Conservation (phyloP, 2,797 vertebrate genomes). For the Decapterus maruadsi region DNA sequence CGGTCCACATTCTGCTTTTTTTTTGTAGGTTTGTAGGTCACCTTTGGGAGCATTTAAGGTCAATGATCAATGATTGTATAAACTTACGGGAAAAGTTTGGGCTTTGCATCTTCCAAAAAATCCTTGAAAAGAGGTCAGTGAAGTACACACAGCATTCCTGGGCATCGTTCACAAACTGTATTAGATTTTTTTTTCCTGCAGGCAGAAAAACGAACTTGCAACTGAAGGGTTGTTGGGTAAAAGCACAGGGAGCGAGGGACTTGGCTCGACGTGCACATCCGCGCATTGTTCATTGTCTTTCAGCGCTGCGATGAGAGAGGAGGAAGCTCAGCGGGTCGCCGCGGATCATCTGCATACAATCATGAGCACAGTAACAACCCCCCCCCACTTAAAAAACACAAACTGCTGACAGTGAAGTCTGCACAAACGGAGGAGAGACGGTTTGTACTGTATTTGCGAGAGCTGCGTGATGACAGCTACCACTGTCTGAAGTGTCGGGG, state of each 20-base stretch:
- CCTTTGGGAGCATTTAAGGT: not conserved
- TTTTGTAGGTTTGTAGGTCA: not conserved
- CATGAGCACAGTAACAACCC: constrained; percentile 13
- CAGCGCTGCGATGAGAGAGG: not conserved
- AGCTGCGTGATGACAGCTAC: constrained; percentile 59
- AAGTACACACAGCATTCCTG: not conserved
- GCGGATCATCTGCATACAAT: constrained; percentile 45
- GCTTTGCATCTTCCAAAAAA: not conserved
- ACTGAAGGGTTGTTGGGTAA: too few species aligned
- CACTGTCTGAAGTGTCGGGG: constrained; percentile 39
- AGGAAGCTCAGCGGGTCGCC: constrained; percentile 30
- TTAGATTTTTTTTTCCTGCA: too few species aligned
- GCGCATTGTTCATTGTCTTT: not conserved
- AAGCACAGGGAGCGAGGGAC: too few species aligned
- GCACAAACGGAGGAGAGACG: constrained; percentile 4
- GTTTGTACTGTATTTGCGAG: constrained; percentile 14
- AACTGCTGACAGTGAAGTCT: constrained; percentile 58
- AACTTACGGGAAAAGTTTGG: not conserved
- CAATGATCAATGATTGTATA: not conserved
- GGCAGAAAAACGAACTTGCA: too few species aligned
- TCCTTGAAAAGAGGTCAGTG: not conserved
- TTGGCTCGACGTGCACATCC: too few species aligned
- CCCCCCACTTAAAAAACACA: too few species aligned
- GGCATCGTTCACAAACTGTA: not conserved
- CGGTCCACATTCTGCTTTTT: not conserved